These are phyloP conservation scores for Loripinus fragilis DNA, from an alignment of 2,888 invertebrate genomes.

Conservation along the genomic window DNA sequence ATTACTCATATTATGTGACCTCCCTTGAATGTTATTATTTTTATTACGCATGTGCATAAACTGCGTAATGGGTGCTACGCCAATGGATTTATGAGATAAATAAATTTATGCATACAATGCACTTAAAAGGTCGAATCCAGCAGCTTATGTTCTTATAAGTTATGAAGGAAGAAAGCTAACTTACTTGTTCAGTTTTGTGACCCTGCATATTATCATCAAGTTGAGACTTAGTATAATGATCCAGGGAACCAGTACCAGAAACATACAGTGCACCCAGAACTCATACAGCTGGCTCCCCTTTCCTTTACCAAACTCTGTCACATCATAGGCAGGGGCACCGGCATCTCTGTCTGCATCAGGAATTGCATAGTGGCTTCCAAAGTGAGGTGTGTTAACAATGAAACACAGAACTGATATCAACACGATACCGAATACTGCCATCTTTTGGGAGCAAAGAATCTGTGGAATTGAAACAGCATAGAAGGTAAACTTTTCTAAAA, in stretches of 20 bases:
- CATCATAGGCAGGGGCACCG: conserved; percentile 45
- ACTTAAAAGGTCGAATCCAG: background rate
- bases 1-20: no score
- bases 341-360: conserved; percentile 34
- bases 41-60: no score
- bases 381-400: conserved; percentile 72
- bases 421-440: conserved; percentile 60
- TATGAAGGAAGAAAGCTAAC: conserved; percentile 25
- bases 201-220: conserved; percentile 64
- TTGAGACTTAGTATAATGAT: conserved; percentile 68
- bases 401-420: conserved; percentile 64
- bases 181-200: conserved; percentile 59
- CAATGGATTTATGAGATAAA: background rate
- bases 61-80: no score
- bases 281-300: conserved; percentile 66
- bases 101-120: background rate
- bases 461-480: conserved; percentile 33
- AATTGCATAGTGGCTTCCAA: conserved; percentile 64
- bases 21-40: no score
- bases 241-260: conserved; percentile 72
- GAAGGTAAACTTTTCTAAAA: no score
- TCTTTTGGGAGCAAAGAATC: conserved; percentile 66
- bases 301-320: conserved; percentile 63
- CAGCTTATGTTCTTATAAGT: no score
- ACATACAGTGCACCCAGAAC: conserved; percentile 77